Evolutionary conservation across 2,797 vertebrate species (phyloP), one percentile per base, ranked within the genome.

Genomic region (Myotis daubentonii): DNA sequence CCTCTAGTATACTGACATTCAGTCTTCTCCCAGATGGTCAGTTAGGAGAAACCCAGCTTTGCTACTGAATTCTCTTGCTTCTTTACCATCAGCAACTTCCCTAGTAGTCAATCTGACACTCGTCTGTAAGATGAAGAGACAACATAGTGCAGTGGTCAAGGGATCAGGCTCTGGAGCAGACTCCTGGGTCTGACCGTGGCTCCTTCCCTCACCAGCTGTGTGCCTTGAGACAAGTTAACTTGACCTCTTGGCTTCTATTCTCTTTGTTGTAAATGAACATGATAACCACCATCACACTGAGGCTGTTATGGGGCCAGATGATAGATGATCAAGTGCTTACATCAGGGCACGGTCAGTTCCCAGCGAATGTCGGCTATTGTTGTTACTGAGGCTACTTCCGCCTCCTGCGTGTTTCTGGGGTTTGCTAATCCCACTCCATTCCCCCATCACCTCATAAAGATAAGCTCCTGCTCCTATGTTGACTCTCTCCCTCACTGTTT

Each of bases 401-500:
- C 44, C 62, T 91, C 36, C 23, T 72, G 36, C 60, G 28, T 17
- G 17, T 38, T 72, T 49, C 76, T 70, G 36, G 68, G 55, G 6
- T 60, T 82, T 55, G 8, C 17, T 83, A 49, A 74, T 55, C 44
- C 47, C 22, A 51, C 47, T 66, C 83, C 53, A 60, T 10, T 88
- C 36, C 19, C 51, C 38, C 7, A 17, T 30, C 25, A 33, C 47
- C 71, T 83, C 82, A 30, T 75, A 81, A 68, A 86, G 57, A 62
- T 5, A 22, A 62, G 19, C 9, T 47, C 86, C 38, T 33, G 41
- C 66, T 71, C 60, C 17, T 10, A 22, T n/a, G 51, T 10, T 8
- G 23, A 51, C 30, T 60, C 28, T 91, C 86, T 91, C 86, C 47
- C 17, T 57, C 57, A 51, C 60, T 65, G 55, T 57, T 83, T 81